phyloP scores from a whole-genome alignment of 2,797 vertebrate species.

The Chrosomus eos region DNA sequence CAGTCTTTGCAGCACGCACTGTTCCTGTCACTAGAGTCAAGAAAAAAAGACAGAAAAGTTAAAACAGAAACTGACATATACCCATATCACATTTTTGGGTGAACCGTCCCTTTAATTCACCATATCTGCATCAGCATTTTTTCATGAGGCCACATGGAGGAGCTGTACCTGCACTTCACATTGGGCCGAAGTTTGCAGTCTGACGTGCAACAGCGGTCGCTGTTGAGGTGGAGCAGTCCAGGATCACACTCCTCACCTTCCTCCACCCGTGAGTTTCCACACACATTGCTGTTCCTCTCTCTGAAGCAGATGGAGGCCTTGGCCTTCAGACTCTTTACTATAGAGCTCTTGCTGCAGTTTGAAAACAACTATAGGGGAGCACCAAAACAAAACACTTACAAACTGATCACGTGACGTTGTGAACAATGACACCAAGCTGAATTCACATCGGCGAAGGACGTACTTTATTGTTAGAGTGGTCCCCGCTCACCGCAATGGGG shows the following conservation, averaged over 20 bases:
- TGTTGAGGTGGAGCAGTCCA: slow-evolving; percentile 85
- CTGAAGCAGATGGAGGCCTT: slow-evolving; percentile 90
- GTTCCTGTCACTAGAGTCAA: slow-evolving; percentile 87
- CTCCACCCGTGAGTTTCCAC: slow-evolving; percentile 95
- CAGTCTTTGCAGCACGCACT: slow-evolving; percentile 93
- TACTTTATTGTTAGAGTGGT: slow-evolving; percentile 98
- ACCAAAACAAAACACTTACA: slow-evolving; percentile 8
- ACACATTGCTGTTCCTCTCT: slow-evolving; percentile 90
- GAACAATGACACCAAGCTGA: background rate
- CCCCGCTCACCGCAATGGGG: slow-evolving; percentile 96
- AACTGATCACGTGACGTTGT: background rate
- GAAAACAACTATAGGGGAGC: slow-evolving; percentile 86
- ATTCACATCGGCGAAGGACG: background rate
- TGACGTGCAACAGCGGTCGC: slow-evolving; percentile 86
- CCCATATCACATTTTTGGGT: background rate
- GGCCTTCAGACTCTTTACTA: slow-evolving; percentile 85
- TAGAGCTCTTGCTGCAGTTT: slow-evolving; percentile 91
- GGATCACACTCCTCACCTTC: slow-evolving; percentile 93
- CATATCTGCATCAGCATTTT: background rate
- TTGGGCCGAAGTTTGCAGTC: slow-evolving; percentile 79
- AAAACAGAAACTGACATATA: background rate
- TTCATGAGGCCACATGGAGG: slow-evolving; percentile 35
- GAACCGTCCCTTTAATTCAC: background rate
- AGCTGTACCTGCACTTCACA: slow-evolving; percentile 88
- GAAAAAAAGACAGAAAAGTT: background rate